These are phyloP conservation scores for Mellivora capensis DNA, from an alignment of 2,113 vertebrate genomes.

Conservation along the genomic window DNA sequence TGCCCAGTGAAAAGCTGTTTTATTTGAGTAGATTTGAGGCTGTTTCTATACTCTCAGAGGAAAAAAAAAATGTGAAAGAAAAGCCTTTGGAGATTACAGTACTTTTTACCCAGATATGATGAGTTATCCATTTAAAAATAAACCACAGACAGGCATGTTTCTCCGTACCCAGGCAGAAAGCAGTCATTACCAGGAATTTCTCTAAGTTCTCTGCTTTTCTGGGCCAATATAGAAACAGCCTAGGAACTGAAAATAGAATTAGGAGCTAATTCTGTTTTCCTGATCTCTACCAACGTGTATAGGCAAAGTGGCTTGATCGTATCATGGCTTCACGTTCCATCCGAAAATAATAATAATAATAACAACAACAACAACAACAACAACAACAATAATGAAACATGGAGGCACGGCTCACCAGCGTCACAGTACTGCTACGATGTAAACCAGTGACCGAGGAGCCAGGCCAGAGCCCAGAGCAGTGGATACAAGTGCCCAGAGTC, in stretches of 20 bases:
- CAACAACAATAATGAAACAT: background rate
- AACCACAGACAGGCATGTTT: conserved; percentile 66
- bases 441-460: background rate
- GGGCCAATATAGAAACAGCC: conserved; percentile 66
- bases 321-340: background rate
- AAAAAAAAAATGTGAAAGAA: conserved; percentile 61
- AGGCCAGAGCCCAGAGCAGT: background rate
- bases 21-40: conserved; percentile 39
- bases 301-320: background rate
- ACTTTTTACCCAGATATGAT: conserved; percentile 67
- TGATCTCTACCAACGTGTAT: background rate
- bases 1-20: background rate
- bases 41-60: conserved; percentile 37
- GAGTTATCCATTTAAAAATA: conserved; percentile 76
- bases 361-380: background rate
- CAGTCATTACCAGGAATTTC: conserved; percentile 71
- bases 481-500: accelerated
- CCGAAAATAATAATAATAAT: background rate
- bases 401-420: accelerated
- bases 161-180: conserved; percentile 64
- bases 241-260: conserved; percentile 62
- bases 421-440: background rate
- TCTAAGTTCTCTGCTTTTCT: conserved; percentile 67
- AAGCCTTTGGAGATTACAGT: conserved; percentile 63
- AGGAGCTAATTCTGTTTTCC: conserved; percentile 46